phyloP scores from a whole-genome alignment of 2,888 invertebrate species.

The Athetis lepigone region DNA sequence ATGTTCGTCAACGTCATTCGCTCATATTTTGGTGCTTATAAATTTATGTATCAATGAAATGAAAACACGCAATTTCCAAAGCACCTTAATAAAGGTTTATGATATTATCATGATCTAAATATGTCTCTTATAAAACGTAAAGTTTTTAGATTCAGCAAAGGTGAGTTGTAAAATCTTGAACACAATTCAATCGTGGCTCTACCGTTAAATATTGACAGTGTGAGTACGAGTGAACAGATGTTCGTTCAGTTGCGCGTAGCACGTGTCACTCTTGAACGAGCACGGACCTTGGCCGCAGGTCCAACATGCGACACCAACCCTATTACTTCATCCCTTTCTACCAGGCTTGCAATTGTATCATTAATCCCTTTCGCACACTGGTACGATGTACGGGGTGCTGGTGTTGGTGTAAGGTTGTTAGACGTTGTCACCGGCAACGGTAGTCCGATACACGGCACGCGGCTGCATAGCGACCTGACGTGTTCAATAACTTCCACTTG shows the following conservation, averaged over 20 bases:
- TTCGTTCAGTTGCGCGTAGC: constrained; percentile 77
- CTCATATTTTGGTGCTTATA: constrained; percentile 16
- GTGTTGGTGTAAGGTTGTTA: constrained; percentile 85
- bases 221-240: constrained; percentile 83
- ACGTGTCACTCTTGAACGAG: constrained; percentile 86
- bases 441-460: constrained; percentile 82
- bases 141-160: background rate
- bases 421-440: constrained; percentile 88
- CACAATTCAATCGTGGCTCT: constrained; percentile 11
- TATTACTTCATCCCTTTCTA: constrained; percentile 74
- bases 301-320: constrained; percentile 81
- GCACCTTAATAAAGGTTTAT: constrained; percentile 23
- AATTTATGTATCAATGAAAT: constrained; percentile 4
- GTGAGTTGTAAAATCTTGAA: background rate
- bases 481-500: constrained; percentile 76
- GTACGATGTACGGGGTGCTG: constrained; percentile 77
- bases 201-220: constrained; percentile 54
- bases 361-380: constrained; percentile 76
- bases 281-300: constrained; percentile 79
- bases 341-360: constrained; percentile 60
- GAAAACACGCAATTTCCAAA: constrained; percentile 46
- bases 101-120: constrained; percentile 1
- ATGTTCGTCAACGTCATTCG: constrained; percentile 12
- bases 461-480: constrained; percentile 78
- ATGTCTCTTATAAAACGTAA: constrained; percentile 14